Base-by-base conservation (phyloP, 2,888 invertebrate genomes). In the Fragum whitleyi region DNA sequence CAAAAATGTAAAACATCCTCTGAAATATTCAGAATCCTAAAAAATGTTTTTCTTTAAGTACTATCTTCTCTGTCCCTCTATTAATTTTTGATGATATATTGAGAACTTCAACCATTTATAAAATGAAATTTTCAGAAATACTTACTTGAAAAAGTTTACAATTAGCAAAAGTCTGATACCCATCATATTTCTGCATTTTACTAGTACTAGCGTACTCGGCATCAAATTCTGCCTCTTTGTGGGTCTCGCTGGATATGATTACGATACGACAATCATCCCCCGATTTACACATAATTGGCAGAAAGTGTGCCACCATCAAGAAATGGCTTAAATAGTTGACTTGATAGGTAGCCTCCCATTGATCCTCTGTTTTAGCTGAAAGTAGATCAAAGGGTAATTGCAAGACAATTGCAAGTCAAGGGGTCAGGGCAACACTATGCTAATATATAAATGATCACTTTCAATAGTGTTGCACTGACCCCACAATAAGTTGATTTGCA, bases 141-240 rank as follows among this genome's bases (percentile, higher is more conserved):
- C 47, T 28, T 78, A 89, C 88, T 81, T 89, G 88, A 74, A 83
- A 89, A 29, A 89, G 71, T 70, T 87, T 89, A 42, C 86, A 82
- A 55, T 87, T 89, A 11, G 78, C 83, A 68, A 83, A 87, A 57
- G 77, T 83, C n/a, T 80, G 72, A 47, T 75, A 82, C 16, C 85
- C 79, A 62, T 86, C 77, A 61, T 82, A 86, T 9, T 79, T 74
- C 55, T 74, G 75, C 75, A 83, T 79, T 21, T 79, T 65, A 23
- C 81, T 79, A 11, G 74, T 76, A 14, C 79, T 57, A 1, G 86
- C 86, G 36, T 83, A 77, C 0, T 83, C 79, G 11, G 73, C 57
- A 71, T 87, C 85, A 77, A 86, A 87, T 23, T 75, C 76, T 0
- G 81, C 87, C 2, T 77, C 51, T 11, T 79, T 42, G 61, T 89